These are phyloP conservation scores for Gallinago jamesoni DNA, from an alignment of 2,113 vertebrate genomes.

Conservation along the genomic window DNA sequence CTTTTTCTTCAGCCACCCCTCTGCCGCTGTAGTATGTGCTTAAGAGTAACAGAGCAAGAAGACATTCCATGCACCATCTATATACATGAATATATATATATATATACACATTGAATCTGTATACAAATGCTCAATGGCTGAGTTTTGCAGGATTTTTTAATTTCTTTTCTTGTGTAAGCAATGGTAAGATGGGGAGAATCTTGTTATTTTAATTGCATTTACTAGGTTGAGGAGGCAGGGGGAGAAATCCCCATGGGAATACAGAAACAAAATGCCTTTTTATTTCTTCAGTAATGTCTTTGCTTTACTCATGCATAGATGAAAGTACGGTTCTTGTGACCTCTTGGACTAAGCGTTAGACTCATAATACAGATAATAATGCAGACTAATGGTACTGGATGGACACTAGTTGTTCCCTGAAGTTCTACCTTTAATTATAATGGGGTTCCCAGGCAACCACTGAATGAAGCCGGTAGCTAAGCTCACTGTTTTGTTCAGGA, in stretches of 20 bases:
- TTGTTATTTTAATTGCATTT: not conserved
- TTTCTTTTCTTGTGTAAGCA: not conserved
- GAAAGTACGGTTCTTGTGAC: not conserved
- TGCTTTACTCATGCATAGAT: not conserved
- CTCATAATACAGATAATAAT: not conserved
- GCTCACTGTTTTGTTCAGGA: not conserved
- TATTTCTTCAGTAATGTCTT: not conserved
- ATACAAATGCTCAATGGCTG: not conserved
- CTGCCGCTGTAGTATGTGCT: not conserved
- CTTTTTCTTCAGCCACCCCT: not conserved
- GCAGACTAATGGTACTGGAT: not conserved
- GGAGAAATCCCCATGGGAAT: not conserved
- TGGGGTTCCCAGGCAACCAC: slow-evolving; percentile 11
- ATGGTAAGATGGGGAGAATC: not conserved
- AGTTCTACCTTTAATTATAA: not conserved
- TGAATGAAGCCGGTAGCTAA: not conserved
- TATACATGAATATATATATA: too few relatives aligned
- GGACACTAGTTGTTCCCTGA: not conserved
- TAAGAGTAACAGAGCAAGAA: not conserved
- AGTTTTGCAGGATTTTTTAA: not conserved
- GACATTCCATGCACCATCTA: not conserved
- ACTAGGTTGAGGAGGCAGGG: not conserved
- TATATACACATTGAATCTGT: not conserved
- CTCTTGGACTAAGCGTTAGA: not conserved
- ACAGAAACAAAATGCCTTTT: not conserved